phyloP scores from a whole-genome alignment of 2,888 invertebrate species.

The Cerastis leucographa region DNA sequence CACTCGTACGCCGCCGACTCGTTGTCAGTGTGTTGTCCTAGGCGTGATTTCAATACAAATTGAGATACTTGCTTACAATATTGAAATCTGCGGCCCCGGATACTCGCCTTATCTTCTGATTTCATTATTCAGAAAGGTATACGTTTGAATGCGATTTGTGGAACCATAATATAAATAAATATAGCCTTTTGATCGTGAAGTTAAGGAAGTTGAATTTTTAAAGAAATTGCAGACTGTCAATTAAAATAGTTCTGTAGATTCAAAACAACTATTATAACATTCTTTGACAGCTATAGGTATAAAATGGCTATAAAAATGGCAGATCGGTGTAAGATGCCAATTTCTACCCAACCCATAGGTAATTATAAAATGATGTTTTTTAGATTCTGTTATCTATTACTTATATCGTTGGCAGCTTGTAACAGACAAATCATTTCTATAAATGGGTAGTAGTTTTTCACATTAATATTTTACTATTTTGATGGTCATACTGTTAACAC shows the following conservation, averaged over 20 bases:
- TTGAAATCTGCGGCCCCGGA: too few species aligned
- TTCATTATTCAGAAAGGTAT: not conserved
- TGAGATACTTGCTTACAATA: too few species aligned
- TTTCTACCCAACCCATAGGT: not conserved
- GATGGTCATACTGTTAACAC: not conserved
- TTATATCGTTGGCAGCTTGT: not conserved
- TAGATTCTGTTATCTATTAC: not conserved
- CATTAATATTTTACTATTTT: slow-evolving; percentile 17
- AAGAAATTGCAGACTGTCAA: not conserved
- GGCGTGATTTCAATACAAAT: too few species aligned
- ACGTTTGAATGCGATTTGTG: not conserved
- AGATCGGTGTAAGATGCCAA: not conserved
- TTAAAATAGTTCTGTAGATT: not conserved
- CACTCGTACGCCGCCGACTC: too few species aligned
- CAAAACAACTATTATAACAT: not conserved
- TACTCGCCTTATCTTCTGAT: not conserved
- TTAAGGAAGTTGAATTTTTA: not conserved
- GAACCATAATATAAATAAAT: not conserved
- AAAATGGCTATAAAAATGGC: not conserved
- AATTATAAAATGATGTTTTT: not conserved
- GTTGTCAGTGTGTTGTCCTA: too few species aligned
- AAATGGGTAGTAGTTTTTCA: slow-evolving; percentile 18
- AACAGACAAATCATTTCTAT: not conserved
- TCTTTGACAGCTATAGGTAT: not conserved
- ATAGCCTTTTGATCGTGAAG: not conserved